phyloP scores from a whole-genome alignment of 2,113 vertebrate species.

The Carassius auratus region DNA sequence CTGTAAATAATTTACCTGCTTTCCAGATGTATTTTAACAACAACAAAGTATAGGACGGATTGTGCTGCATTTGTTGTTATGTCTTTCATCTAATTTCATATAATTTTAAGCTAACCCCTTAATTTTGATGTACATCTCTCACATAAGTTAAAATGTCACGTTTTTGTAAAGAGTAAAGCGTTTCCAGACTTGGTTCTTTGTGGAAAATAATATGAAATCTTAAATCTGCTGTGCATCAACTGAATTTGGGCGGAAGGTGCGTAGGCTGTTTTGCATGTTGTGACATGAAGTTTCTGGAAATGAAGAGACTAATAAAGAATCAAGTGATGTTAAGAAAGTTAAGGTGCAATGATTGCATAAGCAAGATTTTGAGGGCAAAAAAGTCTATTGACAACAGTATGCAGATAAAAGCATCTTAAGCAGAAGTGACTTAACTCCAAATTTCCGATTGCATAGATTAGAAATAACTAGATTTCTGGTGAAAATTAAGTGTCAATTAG shows the following conservation, averaged over 20 bases:
- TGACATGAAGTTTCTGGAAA: not conserved
- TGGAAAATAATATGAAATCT: too few species aligned
- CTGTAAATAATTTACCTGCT: conserved; percentile 70
- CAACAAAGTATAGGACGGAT: not conserved
- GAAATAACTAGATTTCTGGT: not conserved
- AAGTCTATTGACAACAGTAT: not conserved
- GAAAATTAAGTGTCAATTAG: not conserved
- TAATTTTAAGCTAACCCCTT: not conserved
- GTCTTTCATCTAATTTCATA: not conserved
- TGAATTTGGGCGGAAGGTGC: not conserved
- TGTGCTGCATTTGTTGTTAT: not conserved
- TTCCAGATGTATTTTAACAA: conserved; percentile 50
- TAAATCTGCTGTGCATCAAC: not conserved
- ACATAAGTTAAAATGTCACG: not conserved
- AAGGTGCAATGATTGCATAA: not conserved
- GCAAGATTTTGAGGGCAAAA: not conserved
- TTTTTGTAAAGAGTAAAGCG: not conserved
- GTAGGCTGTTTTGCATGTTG: not conserved
- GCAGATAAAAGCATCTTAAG: not conserved
- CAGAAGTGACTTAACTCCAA: not conserved
- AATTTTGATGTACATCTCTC: not conserved
- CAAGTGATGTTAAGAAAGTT: not conserved
- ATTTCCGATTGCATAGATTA: not conserved
- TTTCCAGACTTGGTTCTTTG: not conserved
- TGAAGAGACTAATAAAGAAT: not conserved